Evolutionary conservation across 2,797 vertebrate genomes (phyloP).

Genomic region (Spizella passerina): DNA sequence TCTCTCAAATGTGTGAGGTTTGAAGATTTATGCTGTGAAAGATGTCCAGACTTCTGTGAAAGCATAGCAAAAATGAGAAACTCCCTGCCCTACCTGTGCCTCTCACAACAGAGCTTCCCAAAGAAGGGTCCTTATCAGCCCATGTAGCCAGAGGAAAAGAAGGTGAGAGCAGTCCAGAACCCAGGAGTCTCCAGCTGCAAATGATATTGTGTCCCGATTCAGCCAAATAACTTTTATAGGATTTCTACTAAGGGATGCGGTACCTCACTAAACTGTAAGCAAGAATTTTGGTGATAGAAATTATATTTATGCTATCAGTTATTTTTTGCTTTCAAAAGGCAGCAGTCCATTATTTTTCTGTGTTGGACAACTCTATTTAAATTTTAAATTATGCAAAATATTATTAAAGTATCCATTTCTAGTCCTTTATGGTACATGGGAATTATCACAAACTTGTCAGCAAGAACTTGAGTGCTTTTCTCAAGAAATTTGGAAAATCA

Average conservation of each 20-base stretch:
- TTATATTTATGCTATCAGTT: not conserved
- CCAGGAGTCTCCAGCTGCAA: not conserved
- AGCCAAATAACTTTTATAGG: not conserved
- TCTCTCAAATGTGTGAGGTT: not conserved
- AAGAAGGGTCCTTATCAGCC: not conserved
- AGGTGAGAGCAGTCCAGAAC: not conserved
- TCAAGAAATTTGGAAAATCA: not conserved
- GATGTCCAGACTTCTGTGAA: not conserved
- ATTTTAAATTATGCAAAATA: not conserved
- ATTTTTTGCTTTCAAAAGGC: not conserved
- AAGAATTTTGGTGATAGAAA: not conserved
- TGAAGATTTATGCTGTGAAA: not conserved
- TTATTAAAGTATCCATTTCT: not conserved
- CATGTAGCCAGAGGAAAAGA: rapidly evolving
- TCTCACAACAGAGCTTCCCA: not conserved
- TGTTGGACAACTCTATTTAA: not conserved
- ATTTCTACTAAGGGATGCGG: not conserved
- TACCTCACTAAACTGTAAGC: not conserved
- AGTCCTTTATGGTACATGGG: not conserved
- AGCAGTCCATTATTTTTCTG: not conserved
- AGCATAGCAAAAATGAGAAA: not conserved
- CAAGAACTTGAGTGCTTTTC: not conserved
- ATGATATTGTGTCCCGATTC: not conserved
- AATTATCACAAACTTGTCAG: not conserved
- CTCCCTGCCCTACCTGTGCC: not conserved